These are phyloP conservation scores for Drosophila neonasuta DNA, from an alignment of 2,888 invertebrate genomes.

Conservation along the genomic window DNA sequence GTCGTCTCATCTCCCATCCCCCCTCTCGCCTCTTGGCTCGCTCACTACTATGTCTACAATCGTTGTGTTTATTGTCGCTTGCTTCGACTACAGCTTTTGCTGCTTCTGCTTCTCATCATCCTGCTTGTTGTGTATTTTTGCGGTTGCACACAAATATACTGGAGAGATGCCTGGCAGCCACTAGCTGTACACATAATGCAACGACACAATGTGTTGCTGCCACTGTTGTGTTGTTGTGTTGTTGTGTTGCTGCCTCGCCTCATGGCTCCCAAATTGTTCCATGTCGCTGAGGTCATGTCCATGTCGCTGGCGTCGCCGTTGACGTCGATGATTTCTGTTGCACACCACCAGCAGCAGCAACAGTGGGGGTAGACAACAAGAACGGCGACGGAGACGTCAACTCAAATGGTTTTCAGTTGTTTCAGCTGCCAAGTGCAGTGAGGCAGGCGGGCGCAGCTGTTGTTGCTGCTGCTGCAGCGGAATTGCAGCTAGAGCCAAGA, in stretches of 20 bases:
- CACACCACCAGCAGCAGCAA: neutral
- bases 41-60: constrained; percentile 29
- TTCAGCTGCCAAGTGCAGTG: constrained; percentile 69
- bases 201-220: constrained; percentile 4
- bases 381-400: constrained; percentile 46
- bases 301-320: constrained; percentile 66
- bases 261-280: constrained; percentile 42
- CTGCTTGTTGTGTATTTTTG: constrained; percentile 62
- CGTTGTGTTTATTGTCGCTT: constrained; percentile 57
- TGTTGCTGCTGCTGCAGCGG: constrained; percentile 36
- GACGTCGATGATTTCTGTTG: constrained; percentile 61
- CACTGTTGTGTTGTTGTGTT: neutral
- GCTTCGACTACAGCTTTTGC: constrained; percentile 27
- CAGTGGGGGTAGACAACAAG: constrained; percentile 21
- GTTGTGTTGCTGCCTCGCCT: constrained; percentile 11
- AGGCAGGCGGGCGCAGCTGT: constrained; percentile 44
- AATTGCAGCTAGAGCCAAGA: constrained; percentile 66
- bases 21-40: constrained; percentile 5
- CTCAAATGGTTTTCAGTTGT: constrained; percentile 72
- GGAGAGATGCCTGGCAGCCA: constrained; percentile 52
- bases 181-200: constrained; percentile 32
- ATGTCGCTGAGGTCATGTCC: constrained; percentile 67
- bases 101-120: constrained; percentile 33
- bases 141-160: constrained; percentile 74
- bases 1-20: neutral